A percentile compares a stretch with the other conserved stretches of the same genome.
phyloP scores from a whole-genome alignment of 2,113 vertebrate genomes.

The Neofelis nebulosa region DNA sequence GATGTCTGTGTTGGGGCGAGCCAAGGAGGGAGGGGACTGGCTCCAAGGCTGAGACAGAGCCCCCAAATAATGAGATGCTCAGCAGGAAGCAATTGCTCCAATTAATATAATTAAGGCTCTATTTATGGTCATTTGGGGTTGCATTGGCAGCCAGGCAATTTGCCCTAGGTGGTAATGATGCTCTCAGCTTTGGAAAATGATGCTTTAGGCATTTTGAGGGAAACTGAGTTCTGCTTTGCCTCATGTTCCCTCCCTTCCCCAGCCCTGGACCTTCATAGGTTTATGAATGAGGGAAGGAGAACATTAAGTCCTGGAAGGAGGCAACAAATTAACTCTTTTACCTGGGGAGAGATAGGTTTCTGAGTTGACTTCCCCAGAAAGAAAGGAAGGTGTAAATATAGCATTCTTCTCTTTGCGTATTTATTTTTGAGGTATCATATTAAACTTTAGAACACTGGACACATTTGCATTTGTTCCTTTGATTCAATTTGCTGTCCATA shows the following conservation, averaged over 20 bases:
- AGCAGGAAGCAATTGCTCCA: slow-evolving; percentile 54
- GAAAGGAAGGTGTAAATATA: neutral
- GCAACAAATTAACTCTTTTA: neutral
- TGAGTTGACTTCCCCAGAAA: neutral
- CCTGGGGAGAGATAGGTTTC: neutral
- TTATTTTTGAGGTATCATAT: neutral
- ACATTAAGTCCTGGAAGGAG: neutral
- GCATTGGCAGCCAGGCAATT: neutral
- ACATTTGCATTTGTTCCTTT: neutral
- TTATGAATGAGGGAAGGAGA: neutral
- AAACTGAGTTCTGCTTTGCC: neutral
- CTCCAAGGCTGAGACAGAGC: neutral
- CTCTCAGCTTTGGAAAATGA: slow-evolving; percentile 36
- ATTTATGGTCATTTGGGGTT: slow-evolving; percentile 32
- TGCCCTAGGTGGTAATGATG: neutral
- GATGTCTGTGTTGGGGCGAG: neutral
- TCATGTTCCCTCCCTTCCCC: neutral
- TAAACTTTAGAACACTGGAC: neutral
- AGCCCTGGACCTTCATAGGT: neutral
- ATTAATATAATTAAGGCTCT: slow-evolving; percentile 59
- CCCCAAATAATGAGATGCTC: neutral
- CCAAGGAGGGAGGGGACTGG: neutral
- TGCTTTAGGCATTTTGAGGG: neutral
- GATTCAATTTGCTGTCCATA: neutral
- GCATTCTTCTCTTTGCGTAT: neutral